These are phyloP conservation scores for Panopea generosa DNA, from an alignment of 2,888 invertebrate species.

Conservation along the genomic window DNA sequence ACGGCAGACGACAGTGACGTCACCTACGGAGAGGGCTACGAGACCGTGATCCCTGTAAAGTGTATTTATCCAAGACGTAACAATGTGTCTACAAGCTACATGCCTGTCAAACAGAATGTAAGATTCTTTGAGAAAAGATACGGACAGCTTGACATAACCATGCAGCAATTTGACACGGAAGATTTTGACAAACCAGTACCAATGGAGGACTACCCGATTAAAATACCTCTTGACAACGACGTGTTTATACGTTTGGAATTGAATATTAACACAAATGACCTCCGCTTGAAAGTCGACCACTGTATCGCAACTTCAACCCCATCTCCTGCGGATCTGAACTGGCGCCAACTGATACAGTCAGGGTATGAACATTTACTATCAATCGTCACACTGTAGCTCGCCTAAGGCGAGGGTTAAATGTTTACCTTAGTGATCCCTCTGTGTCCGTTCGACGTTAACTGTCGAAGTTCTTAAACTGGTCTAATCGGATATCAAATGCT, in stretches of 20 bases:
- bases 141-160: slow-evolving; percentile 56
- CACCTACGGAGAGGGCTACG: slow-evolving; percentile 55
- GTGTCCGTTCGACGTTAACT: too few relatives aligned
- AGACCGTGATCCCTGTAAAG: slow-evolving; percentile 61
- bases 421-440: too few relatives aligned
- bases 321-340: slow-evolving; percentile 54
- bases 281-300: slow-evolving; percentile 46
- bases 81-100: slow-evolving; percentile 45
- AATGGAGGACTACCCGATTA: slow-evolving; percentile 25
- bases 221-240: slow-evolving; percentile 56
- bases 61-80: slow-evolving; percentile 61
- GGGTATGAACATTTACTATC: slow-evolving; percentile 39
- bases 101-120: slow-evolving; percentile 56
- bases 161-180: slow-evolving; percentile 53
- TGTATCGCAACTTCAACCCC: slow-evolving; percentile 65
- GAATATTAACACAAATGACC: slow-evolving; percentile 25
- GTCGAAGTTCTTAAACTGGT: too few relatives aligned
- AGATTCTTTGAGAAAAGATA: slow-evolving; percentile 61
- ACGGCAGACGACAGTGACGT: slow-evolving; percentile 11
- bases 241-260: slow-evolving; percentile 53
- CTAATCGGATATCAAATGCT: too few relatives aligned
- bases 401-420: too few relatives aligned
- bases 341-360: slow-evolving; percentile 53
- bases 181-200: slow-evolving; percentile 34
- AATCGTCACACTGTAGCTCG: too few relatives aligned